Base-by-base conservation (phyloP, 1,140 invertebrate species). In the Linepithema humile region DNA sequence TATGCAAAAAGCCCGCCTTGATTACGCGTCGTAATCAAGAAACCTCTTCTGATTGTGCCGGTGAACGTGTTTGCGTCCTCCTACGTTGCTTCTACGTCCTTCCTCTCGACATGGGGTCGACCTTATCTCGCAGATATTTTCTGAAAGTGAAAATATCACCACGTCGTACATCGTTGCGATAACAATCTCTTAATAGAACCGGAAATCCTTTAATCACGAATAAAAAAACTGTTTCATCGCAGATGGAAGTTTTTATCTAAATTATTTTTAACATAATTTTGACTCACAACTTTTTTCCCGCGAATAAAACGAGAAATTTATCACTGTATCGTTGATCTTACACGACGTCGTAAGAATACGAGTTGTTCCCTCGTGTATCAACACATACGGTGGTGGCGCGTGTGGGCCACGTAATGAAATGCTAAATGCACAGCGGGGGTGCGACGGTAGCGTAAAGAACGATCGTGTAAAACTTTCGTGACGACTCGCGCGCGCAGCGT, bases 381-480 rank as follows among this genome's bases (percentile, higher is more conserved):
- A 50, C 48, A 45, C 5, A 9, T 17, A 38, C 48, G 23, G n/a
- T 26, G 43, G 43, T 38, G 60, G 74, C 53, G 69, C 12, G 26
- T 48, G 43, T 55, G 35, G 75, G 48, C 48, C 40, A 69, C 40
- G 35, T 86, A 86, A 86, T 82, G 84, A 86, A 86, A 86, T 86
- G 85, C 83, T 85, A 86, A 86, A 86, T 75, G 85, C 74, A 65
- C 84, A 62, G 38, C 29, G 50, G 64, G 84, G 59, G 85, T 48
- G 73, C 23, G 50, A 43, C 60, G 38, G 83, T 48, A 45, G 57
- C 32, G 75, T 82, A 82, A 86, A 86, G 84, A 86, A 86, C 73
- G 75, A 80, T 82, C 84, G 84, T 73, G 75, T 82, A 67, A 82
- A 86, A 86, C 75, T 86, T 82, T 86, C 85, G 67, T 82, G 84